Evolutionary conservation across 2,888 invertebrate species (phyloP), one percentile per base, ranked within the genome.

Genomic region (Rhagonycha fulva): DNA sequence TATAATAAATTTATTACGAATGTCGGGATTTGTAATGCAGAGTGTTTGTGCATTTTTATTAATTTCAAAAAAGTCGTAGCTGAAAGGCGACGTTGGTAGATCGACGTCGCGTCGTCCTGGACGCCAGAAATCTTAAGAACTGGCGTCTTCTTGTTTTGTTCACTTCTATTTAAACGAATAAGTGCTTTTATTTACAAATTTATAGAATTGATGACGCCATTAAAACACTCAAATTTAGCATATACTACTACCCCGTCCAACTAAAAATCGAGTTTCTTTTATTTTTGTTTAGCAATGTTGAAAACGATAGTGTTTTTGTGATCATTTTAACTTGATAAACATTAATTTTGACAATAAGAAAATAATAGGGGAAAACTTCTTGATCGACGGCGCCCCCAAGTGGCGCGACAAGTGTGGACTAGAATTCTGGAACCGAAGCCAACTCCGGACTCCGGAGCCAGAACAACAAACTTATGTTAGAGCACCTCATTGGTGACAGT

Each of bases 101-200:
- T 75, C 81, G 84, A 78, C 83, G 83, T 77, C 84, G 84, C 82
- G 81, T 79, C 83, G 84, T 82, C 83, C 82, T 83, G 81, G 82
- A 81, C 85, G 83, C 84, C 85, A 84, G 82, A 84, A 84, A 83
- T 83, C 82, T 84, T 83, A 84, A 84, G 84, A 84, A 84, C 82
- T 83, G 84, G 84, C 85, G 84, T 84, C 84, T 76, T 76, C 77
- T 80, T 80, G 75, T 80, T 80, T 80, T 75, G 77, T 70, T 77
- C 79, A 77, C 77, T 68, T 73, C 73, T 76, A 76, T 75, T 68
- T 74, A 76, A 76, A 72, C 73, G 73, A 74, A 32, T 73, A 74
- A 70, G 70, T 74, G 71, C 74, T 62, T 73, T 76, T 74, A 74
- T 71, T 74, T 74, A 74, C 70, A 73, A 71, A 73, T 71, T 68